These are phyloP conservation scores for Delphinapterus leucas DNA, from an alignment of 2,113 vertebrate genomes.

Conservation along the genomic window DNA sequence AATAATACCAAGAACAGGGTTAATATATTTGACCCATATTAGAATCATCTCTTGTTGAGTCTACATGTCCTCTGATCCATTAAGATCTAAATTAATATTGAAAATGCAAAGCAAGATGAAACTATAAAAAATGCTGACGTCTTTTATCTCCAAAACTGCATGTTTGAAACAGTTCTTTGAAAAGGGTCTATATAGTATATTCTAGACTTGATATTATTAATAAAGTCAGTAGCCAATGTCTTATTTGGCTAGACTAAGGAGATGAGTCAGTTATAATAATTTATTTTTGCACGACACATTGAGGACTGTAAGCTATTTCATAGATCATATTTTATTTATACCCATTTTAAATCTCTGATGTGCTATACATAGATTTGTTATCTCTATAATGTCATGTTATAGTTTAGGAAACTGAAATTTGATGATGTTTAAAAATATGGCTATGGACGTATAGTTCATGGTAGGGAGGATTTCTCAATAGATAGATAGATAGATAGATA, in stretches of 20 bases:
- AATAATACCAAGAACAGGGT: background rate
- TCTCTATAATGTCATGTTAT: background rate
- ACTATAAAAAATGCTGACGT: background rate
- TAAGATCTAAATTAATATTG: background rate
- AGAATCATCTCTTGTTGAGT: background rate
- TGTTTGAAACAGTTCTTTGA: background rate
- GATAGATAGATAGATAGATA: too few species aligned
- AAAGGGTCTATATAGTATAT: background rate
- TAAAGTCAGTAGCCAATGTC: background rate
- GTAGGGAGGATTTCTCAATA: background rate
- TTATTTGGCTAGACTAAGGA: background rate
- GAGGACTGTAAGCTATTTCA: background rate
- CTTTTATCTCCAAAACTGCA: background rate
- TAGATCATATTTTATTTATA: background rate
- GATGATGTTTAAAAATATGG: background rate
- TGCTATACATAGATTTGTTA: background rate
- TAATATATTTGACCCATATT: background rate
- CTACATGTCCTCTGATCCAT: background rate
- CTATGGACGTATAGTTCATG: background rate
- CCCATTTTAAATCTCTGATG: background rate
- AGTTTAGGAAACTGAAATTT: background rate
- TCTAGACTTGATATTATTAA: background rate
- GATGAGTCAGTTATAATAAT: background rate
- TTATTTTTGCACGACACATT: background rate
- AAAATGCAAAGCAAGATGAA: conserved; percentile 19